Base-by-base conservation (phyloP, 1,140 invertebrate species). In the Phymorhynchus buccinoides region DNA sequence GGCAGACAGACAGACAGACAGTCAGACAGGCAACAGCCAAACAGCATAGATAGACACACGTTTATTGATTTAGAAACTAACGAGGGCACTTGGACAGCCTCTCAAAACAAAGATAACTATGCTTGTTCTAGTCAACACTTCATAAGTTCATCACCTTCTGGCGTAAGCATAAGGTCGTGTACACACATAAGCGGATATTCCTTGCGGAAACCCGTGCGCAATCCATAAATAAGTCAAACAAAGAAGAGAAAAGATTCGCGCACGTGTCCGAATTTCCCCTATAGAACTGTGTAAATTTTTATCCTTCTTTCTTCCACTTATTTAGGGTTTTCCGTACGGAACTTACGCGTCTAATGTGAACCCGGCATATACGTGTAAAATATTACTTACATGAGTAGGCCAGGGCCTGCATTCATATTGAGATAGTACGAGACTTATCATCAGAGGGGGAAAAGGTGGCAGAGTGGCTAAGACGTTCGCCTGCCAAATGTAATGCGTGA, bases 1-100 rank as follows among this genome's bases (percentile, higher is more conserved):
- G 62, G 44, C 66, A 77, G 35, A 84, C 35, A 73, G 22, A 66
- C 52, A 83, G 6, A 68, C 39, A 80, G 37, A 52, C 39, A 52
- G 37, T 22, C 7, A 52, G 37, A 68, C 6, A 68, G 1, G n/a
- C n/a, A n/a, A n/a, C n/a, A n/a, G n/a, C 48, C n/a, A 22, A 52
- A n/a, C 6, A n/a, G 32, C 80, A 52, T 16, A 22, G 42, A 81
- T 52, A 81, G 42, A 81, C 41, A 16, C 42, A 56, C 80, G 16
- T 1, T 32, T 52, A 9, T 9, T 30, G n/a, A 6, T 37, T 52
- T 30, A 81, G 2, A 81, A n/a, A n/a, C 41, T 52, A n/a, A 52
- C 80, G 30, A 2, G 62, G n/a, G 42, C 12, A 48, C n/a, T 6
- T 1, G 4, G 1, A 30, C 48, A 48, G 71, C 48, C 2, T 1